phyloP scores from a whole-genome alignment of 2,113 vertebrate genomes.

The Upupa epops region DNA sequence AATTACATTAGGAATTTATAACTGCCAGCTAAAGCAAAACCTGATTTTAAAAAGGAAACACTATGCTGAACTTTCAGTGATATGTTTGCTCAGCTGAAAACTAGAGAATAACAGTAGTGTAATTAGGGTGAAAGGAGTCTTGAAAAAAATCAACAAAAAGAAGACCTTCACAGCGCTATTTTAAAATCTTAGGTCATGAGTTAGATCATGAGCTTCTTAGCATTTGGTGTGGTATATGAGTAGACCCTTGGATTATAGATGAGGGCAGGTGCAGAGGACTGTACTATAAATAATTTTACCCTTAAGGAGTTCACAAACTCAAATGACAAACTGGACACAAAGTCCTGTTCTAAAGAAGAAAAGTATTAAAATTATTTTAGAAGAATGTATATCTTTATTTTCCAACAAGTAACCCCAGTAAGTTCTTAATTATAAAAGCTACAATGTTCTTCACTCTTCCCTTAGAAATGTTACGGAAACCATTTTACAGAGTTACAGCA shows the following conservation, averaged over 20 bases:
- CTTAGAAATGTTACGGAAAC: not conserved
- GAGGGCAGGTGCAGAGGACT: slow-evolving; percentile 85
- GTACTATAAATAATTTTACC: slow-evolving; percentile 85
- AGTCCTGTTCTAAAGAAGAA: not conserved
- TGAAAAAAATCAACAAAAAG: not conserved
- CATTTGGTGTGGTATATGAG: slow-evolving; percentile 74
- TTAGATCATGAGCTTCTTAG: slow-evolving; percentile 71
- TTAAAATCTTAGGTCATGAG: slow-evolving; percentile 78
- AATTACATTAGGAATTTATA: not conserved
- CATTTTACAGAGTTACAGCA: not conserved
- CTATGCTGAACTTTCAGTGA: not conserved
- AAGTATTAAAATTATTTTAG: not conserved
- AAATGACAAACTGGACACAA: slow-evolving; percentile 13
- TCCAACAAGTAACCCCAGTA: not conserved
- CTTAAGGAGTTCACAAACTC: slow-evolving; percentile 71
- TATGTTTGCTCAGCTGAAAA: not conserved
- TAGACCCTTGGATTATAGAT: slow-evolving; percentile 81
- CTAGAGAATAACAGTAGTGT: not conserved
- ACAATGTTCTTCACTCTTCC: not conserved
- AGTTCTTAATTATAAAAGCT: not conserved
- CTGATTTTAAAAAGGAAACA: not conserved
- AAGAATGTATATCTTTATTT: not conserved
- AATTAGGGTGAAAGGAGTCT: slow-evolving; percentile 3
- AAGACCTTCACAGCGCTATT: slow-evolving; percentile 72
- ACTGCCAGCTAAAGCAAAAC: not conserved